A percentile compares a stretch with the other conserved stretches of the same genome.
These are phyloP conservation scores for Leptocoma aspasia DNA, from an alignment of 2,113 vertebrate genomes.

Conservation along the genomic window DNA sequence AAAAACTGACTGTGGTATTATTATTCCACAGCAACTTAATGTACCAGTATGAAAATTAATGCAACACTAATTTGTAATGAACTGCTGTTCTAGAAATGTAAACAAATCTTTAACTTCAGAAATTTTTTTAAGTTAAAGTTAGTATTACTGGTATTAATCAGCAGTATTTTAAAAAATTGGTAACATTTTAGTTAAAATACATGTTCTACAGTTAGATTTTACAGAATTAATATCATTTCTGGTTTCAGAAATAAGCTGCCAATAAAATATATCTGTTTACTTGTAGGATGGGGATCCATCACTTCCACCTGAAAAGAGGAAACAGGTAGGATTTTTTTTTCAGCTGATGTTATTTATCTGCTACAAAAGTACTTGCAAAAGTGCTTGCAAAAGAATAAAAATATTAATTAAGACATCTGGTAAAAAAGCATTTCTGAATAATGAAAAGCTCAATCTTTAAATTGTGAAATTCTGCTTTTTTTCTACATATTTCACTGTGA, in stretches of 20 bases:
- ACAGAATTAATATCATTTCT: not conserved
- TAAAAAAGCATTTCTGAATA: not conserved
- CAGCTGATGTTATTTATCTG: not conserved
- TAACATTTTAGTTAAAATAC: not conserved
- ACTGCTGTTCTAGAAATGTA: conserved; percentile 9
- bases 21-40: conserved; percentile 28
- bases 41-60: conserved; percentile 31
- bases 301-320: conserved; percentile 94
- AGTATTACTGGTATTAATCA: not conserved
- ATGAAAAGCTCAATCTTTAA: not conserved
- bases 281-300: conserved; percentile 92
- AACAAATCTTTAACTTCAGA: not conserved
- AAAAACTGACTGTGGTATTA: conserved; percentile 30
- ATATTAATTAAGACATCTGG: not conserved
- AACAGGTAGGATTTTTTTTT: conserved; percentile 81
- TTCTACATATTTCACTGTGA: not conserved
- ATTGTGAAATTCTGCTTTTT: not conserved
- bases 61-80: conserved; percentile 23
- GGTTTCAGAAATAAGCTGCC: not conserved
- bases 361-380: not conserved
- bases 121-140: not conserved
- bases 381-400: not conserved
- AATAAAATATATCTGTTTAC: conserved; percentile 30
- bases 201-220: not conserved
- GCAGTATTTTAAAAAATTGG: not conserved